Evolutionary conservation across 2,888 invertebrate genomes (phyloP).

Genomic region (Lasioglossum villosulum): DNA sequence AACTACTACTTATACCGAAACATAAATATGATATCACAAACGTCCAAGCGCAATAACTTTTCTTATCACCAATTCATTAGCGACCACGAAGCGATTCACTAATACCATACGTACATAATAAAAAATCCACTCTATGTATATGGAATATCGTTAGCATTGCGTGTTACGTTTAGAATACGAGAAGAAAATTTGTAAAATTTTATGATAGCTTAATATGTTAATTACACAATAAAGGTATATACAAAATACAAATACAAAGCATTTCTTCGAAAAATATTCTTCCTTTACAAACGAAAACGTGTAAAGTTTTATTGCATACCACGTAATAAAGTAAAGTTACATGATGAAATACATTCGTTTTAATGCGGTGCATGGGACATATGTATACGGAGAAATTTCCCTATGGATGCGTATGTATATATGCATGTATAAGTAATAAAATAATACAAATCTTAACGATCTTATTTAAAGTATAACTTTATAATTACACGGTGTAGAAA

Average conservation of each 20-base stretch:
- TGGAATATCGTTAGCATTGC: conserved; percentile 58
- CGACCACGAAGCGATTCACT: conserved; percentile 12
- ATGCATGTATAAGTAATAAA: conserved; percentile 18
- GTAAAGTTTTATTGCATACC: background rate
- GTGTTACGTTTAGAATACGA: conserved; percentile 55
- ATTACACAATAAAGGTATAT: conserved; percentile 67
- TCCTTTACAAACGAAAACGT: background rate
- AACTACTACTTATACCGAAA: conserved; percentile 13
- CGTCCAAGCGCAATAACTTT: conserved; percentile 67
- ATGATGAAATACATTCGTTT: background rate
- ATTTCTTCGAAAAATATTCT: background rate
- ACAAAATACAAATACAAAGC: conserved; percentile 3
- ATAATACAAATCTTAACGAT: background rate
- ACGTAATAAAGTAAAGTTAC: conserved; percentile 4
- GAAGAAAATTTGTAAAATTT: conserved; percentile 54
- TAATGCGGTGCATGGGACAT: background rate
- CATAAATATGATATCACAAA: conserved; percentile 39
- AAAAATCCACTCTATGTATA: conserved; percentile 49
- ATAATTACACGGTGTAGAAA: conserved; percentile 58
- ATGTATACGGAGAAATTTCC: background rate
- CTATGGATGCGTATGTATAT: background rate
- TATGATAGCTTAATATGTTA: conserved; percentile 57
- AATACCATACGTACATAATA: conserved; percentile 32
- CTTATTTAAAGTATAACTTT: conserved; percentile 46
- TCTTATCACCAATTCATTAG: conserved; percentile 48